These are phyloP conservation scores for Hyalella azteca DNA, from an alignment of 2,888 invertebrate species.

Conservation along the genomic window DNA sequence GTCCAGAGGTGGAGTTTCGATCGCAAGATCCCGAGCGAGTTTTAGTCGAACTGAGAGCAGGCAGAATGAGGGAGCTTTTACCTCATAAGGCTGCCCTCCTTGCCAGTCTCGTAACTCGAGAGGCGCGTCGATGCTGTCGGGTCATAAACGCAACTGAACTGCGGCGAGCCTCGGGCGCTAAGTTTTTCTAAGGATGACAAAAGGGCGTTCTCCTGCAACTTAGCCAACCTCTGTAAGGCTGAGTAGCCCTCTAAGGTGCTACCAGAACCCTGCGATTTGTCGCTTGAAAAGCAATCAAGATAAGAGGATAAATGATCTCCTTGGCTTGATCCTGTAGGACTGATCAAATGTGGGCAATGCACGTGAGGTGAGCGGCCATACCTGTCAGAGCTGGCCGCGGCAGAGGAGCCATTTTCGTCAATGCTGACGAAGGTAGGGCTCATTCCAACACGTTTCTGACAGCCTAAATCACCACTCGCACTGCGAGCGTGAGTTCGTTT, in stretches of 20 bases:
- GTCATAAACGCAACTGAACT: slow-evolving; percentile 6
- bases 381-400: background rate
- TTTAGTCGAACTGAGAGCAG: background rate
- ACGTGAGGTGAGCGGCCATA: background rate
- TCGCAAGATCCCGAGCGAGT: slow-evolving; percentile 10
- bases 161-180: background rate
- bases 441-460: background rate
- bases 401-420: slow-evolving; percentile 8
- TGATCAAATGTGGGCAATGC: too few species aligned
- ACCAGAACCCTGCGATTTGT: background rate
- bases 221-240: slow-evolving; percentile 77
- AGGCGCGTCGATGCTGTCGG: background rate
- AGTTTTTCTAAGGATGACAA: slow-evolving; percentile 28
- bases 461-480: background rate
- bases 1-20: background rate
- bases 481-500: slow-evolving; percentile 34
- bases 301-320: background rate
- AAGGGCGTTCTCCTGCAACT: slow-evolving; percentile 68
- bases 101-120: slow-evolving; percentile 10
- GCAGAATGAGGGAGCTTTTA: background rate
- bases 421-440: slow-evolving; percentile 18
- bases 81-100: slow-evolving; percentile 30
- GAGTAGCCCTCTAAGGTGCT: slow-evolving; percentile 72
- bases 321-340: background rate
- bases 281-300: background rate